phyloP scores from a whole-genome alignment of 2,113 vertebrate species.

The Dissostichus mawsoni region DNA sequence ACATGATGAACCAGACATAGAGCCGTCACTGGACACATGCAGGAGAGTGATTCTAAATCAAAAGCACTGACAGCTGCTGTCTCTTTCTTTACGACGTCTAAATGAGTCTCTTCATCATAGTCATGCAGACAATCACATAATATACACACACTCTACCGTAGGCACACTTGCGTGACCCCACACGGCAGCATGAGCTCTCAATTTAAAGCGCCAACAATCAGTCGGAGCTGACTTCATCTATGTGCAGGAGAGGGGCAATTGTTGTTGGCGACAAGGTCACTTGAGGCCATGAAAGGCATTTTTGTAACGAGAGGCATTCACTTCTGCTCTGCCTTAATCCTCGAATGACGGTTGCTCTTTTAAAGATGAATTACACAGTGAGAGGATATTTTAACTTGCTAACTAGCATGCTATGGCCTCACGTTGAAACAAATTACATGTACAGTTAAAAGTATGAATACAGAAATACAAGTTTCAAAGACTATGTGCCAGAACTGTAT shows the following conservation, averaged over 20 bases:
- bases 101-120: conserved; percentile 10
- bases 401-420: not conserved
- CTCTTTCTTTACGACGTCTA: not conserved
- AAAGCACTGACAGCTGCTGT: conserved; percentile 15
- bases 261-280: conserved; percentile 28
- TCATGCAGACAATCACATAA: conserved; percentile 15
- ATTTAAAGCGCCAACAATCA: conserved; percentile 30
- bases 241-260: conserved; percentile 8
- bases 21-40: not conserved
- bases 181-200: conserved; percentile 20
- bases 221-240: conserved; percentile 38
- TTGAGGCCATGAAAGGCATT: conserved; percentile 30
- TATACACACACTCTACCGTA: not conserved
- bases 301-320: conserved; percentile 48
- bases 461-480: conserved; percentile 4
- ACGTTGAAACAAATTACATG: not conserved
- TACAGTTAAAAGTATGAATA: conserved; percentile 9
- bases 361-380: conserved; percentile 15
- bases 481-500: conserved; percentile 5
- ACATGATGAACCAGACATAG: conserved; percentile 8
- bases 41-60: not conserved
- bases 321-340: conserved; percentile 19
- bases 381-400: conserved; percentile 8
- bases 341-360: not conserved
- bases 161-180: not conserved